These are phyloP conservation scores for Siniperca undulata DNA, from an alignment of 2,797 vertebrate genomes.

Conservation along the genomic window DNA sequence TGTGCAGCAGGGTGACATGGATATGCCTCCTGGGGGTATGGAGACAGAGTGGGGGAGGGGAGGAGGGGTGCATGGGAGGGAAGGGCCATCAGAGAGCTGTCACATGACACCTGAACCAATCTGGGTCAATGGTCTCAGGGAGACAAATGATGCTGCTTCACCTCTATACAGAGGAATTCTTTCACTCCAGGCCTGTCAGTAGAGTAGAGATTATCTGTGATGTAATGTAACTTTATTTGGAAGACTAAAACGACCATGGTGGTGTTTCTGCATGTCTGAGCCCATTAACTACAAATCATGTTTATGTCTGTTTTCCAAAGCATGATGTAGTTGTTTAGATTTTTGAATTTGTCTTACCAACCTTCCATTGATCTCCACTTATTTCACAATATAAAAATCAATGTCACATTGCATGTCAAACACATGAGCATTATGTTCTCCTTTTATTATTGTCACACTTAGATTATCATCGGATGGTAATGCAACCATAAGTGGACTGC, in stretches of 20 bases:
- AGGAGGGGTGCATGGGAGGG: constrained; percentile 18
- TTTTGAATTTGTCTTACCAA: not conserved
- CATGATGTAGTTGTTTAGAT: not conserved
- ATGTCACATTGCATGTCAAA: not conserved
- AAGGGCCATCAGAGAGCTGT: constrained; percentile 33
- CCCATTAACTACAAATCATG: not conserved
- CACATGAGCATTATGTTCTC: not conserved
- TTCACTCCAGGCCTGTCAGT: constrained; percentile 20
- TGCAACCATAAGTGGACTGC: no score
- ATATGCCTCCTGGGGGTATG: constrained; percentile 71
- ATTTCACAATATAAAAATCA: not conserved
- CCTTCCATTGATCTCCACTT: not conserved
- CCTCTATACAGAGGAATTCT: constrained; percentile 12
- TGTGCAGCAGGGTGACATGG: constrained; percentile 73
- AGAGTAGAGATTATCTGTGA: not conserved
- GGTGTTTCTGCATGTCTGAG: not conserved
- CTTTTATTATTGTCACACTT: no score
- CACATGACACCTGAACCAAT: constrained; percentile 74
- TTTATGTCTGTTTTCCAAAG: not conserved
- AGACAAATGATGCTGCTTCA: constrained; percentile 37
- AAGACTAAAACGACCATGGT: not conserved
- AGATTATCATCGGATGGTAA: not conserved
- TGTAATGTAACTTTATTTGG: not conserved
- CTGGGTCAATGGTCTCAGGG: constrained; percentile 61
- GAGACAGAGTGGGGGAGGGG: constrained; percentile 16